These are phyloP conservation scores for Beris morrisii DNA, from an alignment of 2,888 invertebrate genomes.

Conservation along the genomic window DNA sequence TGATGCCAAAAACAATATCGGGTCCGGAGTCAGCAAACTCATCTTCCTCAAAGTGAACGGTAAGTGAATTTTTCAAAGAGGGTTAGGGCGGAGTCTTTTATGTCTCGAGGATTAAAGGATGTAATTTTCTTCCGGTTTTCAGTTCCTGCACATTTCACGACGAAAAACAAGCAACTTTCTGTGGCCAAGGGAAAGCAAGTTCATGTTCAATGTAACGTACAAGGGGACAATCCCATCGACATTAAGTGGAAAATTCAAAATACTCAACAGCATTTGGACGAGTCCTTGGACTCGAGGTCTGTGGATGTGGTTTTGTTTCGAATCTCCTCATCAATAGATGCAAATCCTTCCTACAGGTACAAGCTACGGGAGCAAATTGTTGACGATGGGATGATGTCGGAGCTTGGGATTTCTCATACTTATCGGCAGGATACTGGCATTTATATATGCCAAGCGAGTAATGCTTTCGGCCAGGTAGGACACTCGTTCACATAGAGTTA, in stretches of 20 bases:
- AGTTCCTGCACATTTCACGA: slow-evolving; percentile 82
- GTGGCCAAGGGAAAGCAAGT: slow-evolving; percentile 82
- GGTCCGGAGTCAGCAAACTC: slow-evolving; percentile 88
- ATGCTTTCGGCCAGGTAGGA: slow-evolving; percentile 83
- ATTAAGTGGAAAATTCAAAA: slow-evolving; percentile 75
- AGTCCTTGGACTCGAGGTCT: slow-evolving; percentile 70
- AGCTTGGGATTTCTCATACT: slow-evolving; percentile 80
- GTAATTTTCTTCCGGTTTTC: slow-evolving; percentile 50
- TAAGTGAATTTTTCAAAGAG: slow-evolving; percentile 56
- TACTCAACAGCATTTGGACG: slow-evolving; percentile 73
- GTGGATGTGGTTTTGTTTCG: neutral
- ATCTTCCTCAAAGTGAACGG: slow-evolving; percentile 88
- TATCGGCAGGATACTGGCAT: slow-evolving; percentile 87
- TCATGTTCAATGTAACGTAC: slow-evolving; percentile 81
- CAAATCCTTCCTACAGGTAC: slow-evolving; percentile 58
- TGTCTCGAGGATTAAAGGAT: slow-evolving; percentile 42
- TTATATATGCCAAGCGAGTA: slow-evolving; percentile 84
- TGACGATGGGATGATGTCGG: slow-evolving; percentile 81
- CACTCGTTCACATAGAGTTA: neutral
- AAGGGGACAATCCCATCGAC: slow-evolving; percentile 85
- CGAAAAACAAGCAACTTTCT: slow-evolving; percentile 79
- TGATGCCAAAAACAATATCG: slow-evolving; percentile 91
- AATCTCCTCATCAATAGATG: slow-evolving; percentile 7
- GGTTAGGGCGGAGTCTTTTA: slow-evolving; percentile 55
- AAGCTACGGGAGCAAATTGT: slow-evolving; percentile 75